Percentiles rank a stretch among this genome's conserved stretches.
phyloP scores from a whole-genome alignment of 2,113 vertebrate species.

The Phalacrocorax carbo region DNA sequence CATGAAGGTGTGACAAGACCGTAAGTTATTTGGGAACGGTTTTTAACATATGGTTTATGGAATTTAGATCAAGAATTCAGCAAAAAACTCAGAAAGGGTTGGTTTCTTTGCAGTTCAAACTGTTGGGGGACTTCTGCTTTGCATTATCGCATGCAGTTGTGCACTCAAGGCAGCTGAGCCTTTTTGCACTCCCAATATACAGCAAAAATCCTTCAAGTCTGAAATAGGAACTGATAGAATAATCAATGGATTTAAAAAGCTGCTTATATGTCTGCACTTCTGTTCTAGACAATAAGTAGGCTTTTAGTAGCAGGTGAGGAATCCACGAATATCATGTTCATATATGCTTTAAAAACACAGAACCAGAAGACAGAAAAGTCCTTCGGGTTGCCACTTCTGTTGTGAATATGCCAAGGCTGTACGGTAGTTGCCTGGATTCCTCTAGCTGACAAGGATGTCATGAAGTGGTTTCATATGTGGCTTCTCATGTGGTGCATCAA shows the following conservation, averaged over 20 bases:
- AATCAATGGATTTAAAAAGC: not conserved
- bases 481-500: not conserved
- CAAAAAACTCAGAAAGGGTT: not conserved
- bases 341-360: not conserved
- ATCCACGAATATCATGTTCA: not conserved
- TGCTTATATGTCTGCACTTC: not conserved
- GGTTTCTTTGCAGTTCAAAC: not conserved
- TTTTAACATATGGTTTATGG: accelerated
- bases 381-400: not conserved
- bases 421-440: accelerated
- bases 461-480: not conserved
- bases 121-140: not conserved
- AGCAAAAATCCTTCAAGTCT: not conserved
- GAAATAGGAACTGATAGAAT: not conserved
- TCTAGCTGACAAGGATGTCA: not conserved
- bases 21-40: too few relatives aligned
- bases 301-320: not conserved
- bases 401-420: accelerated
- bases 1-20: not conserved
- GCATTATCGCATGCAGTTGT: not conserved
- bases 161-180: not conserved
- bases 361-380: not conserved
- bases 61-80: not conserved
- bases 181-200: not conserved
- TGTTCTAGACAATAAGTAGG: not conserved